These are phyloP conservation scores for Danio aesculapii DNA, from an alignment of 2,797 vertebrate species.

Conservation along the genomic window DNA sequence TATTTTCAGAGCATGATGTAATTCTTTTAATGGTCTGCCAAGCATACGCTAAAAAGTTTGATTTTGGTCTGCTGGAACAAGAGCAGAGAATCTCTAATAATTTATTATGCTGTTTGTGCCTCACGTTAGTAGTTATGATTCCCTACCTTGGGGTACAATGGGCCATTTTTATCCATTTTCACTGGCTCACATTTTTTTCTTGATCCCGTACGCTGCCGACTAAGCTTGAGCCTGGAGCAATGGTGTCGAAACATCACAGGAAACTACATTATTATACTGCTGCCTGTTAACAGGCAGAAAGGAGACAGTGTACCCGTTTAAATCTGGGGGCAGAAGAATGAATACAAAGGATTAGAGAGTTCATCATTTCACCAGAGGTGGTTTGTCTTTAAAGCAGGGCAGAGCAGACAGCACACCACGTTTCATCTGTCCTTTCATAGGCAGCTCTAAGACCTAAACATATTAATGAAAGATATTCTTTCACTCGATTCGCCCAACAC, in stretches of 20 bases:
- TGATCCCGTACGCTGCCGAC: conserved; percentile 77
- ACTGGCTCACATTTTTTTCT: conserved; percentile 65
- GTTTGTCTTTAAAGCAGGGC: conserved; percentile 56
- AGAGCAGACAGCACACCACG: conserved; percentile 19
- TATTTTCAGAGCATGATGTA: conserved; percentile 78
- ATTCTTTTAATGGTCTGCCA: conserved; percentile 85
- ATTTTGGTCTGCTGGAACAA: conserved; percentile 74
- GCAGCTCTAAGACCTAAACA: conserved; percentile 59
- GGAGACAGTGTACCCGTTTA: conserved; percentile 73
- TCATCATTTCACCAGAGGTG: conserved; percentile 66
- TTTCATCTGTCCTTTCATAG: conserved; percentile 57
- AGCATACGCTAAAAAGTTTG: conserved; percentile 76
- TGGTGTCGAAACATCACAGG: conserved; percentile 82
- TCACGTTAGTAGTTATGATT: conserved; percentile 80
- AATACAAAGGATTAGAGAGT: conserved; percentile 69
- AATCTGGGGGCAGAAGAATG: conserved; percentile 72
- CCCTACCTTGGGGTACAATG: conserved; percentile 82
- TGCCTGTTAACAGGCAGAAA: conserved; percentile 78
- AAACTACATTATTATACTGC: conserved; percentile 80
- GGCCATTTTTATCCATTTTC: conserved; percentile 81
- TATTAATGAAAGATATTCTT: conserved; percentile 66
- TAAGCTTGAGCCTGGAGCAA: conserved; percentile 83
- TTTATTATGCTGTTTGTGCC: conserved; percentile 86
- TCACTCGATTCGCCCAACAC: conserved; percentile 53
- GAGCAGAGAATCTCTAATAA: conserved; percentile 72